Evolutionary conservation across 2,888 invertebrate species (phyloP).

Genomic region (Metacarcinus magister): DNA sequence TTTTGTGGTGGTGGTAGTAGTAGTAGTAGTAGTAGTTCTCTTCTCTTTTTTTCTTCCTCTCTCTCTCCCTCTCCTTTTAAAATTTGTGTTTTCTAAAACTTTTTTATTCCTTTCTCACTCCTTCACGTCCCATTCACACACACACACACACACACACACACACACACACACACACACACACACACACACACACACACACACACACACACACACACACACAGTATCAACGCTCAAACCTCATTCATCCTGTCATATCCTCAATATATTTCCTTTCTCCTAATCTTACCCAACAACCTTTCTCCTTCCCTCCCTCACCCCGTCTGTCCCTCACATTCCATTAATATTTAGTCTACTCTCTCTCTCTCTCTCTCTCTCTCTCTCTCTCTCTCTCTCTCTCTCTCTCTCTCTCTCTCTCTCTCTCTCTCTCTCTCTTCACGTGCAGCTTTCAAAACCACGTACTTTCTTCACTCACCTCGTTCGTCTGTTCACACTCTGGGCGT

Average conservation of each 20-base stretch:
- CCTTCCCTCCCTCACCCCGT: neutral
- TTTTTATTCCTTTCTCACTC: neutral
- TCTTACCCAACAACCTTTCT: neutral
- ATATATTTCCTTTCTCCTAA: neutral
- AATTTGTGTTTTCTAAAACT: neutral
- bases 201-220: conserved; percentile 38
- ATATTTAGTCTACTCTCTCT: conserved; percentile 28
- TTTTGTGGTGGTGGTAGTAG: neutral
- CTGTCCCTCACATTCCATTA: neutral
- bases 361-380: conserved; percentile 48
- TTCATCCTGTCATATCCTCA: neutral
- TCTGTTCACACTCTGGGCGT: neutral
- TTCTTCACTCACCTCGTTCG: neutral
- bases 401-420: conserved; percentile 17
- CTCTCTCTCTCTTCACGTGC: conserved; percentile 37
- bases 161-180: conserved; percentile 34
- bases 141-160: conserved; percentile 35
- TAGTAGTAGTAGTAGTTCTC: neutral
- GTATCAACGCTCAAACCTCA: neutral
- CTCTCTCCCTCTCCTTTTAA: no score
- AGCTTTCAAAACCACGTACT: neutral
- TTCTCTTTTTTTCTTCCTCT: no score
- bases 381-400: conserved; percentile 45
- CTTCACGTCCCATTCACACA: neutral
- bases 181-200: conserved; percentile 48